Conservation (phyloP, 2,113 vertebrate genomes). For the Ptychochromis oligacanthus region DNA sequence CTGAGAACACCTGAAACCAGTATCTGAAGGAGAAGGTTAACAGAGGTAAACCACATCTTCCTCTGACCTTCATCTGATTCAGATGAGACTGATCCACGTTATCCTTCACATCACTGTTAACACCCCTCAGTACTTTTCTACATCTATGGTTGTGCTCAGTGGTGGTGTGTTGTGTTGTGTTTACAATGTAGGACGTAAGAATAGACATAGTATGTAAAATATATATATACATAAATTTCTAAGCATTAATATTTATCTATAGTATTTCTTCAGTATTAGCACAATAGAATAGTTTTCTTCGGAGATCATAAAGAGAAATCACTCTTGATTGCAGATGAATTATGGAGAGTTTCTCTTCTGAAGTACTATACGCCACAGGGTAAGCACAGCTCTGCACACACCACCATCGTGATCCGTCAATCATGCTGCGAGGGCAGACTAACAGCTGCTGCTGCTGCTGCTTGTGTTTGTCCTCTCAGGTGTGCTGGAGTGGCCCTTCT, state of each 20-base stretch:
- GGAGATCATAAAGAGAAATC: constrained; percentile 37
- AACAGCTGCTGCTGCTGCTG: neutral
- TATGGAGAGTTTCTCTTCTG: constrained; percentile 72
- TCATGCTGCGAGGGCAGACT: neutral
- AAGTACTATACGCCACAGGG: constrained; percentile 65
- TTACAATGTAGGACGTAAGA: constrained; percentile 6
- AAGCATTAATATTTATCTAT: neutral
- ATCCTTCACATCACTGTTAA: neutral
- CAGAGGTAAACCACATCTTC: neutral
- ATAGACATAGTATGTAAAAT: constrained; percentile 5
- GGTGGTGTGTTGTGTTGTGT: constrained; percentile 31
- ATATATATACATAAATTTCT: neutral
- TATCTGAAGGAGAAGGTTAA: neutral
- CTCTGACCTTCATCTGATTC: neutral
- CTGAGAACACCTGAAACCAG: neutral
- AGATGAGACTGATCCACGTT: neutral
- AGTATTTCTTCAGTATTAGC: constrained; percentile 2
- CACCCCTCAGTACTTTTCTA: neutral
- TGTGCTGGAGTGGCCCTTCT: constrained; percentile 97
- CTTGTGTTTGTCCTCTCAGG: constrained; percentile 72
- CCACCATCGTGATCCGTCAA: constrained; percentile 19
- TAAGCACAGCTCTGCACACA: constrained; percentile 64
- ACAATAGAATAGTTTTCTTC: neutral
- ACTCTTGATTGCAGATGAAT: constrained; percentile 75
- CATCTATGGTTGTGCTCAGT: constrained; percentile 18